A percentile compares a stretch with the other conserved stretches of the same genome.
Conservation (phyloP, 1,140 invertebrate genomes). For the Procambarus clarkii region DNA sequence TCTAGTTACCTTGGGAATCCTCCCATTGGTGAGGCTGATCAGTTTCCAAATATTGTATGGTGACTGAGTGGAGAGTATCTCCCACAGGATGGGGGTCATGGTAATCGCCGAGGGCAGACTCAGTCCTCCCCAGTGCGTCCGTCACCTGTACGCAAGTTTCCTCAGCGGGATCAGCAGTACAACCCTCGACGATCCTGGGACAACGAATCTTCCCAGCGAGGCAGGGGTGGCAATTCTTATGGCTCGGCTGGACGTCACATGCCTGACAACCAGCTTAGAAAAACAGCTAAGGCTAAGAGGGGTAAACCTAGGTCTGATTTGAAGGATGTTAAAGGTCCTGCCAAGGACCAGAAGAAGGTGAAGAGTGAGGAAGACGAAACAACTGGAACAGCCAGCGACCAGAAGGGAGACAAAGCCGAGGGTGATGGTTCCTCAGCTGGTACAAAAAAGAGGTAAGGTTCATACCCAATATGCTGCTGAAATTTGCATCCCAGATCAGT, state of each 20-base stretch:
- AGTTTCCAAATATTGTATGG: background rate
- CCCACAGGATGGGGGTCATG: slow-evolving; percentile 55
- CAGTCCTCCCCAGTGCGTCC: slow-evolving; percentile 40
- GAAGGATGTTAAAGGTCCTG: slow-evolving; percentile 17
- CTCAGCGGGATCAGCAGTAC: slow-evolving; percentile 41
- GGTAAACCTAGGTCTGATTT: background rate
- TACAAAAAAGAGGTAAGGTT: slow-evolving; percentile 40
- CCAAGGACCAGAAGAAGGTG: slow-evolving; percentile 18
- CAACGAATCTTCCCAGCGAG: slow-evolving; percentile 8
- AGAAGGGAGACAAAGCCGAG: slow-evolving; percentile 31
- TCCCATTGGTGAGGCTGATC: background rate
- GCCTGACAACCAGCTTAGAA: slow-evolving; percentile 23
- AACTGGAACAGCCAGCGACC: slow-evolving; percentile 10
- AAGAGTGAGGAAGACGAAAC: background rate
- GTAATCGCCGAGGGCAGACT: slow-evolving; percentile 24
- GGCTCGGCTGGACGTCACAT: slow-evolving; percentile 8
- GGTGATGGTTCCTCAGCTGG: slow-evolving; percentile 19
- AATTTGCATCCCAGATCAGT: background rate
- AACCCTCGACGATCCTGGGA: slow-evolving; percentile 31
- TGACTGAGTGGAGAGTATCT: slow-evolving; percentile 58
- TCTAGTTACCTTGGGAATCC: background rate
- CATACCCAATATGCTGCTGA: background rate
- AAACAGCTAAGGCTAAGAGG: slow-evolving; percentile 10
- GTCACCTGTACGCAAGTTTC: slow-evolving; percentile 41
- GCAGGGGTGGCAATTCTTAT: slow-evolving; percentile 24